Evolutionary conservation across 2,888 invertebrate species (phyloP), one percentile per base, ranked within the genome.

Genomic region (Ichneumon xanthorius): DNA sequence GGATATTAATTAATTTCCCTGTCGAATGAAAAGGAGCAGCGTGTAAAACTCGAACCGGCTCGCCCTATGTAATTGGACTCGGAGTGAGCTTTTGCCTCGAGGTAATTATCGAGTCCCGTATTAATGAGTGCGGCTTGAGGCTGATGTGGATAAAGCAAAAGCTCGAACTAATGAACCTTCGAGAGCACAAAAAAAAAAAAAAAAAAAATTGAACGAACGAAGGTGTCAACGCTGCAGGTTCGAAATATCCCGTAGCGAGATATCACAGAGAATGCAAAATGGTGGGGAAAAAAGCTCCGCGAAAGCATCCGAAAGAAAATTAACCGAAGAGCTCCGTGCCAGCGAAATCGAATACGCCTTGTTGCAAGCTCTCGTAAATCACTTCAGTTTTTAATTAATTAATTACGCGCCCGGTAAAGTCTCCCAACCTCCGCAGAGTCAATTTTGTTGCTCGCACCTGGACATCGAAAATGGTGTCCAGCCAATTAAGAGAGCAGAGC

Each of bases 51-150:
- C 50, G 30, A 53, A 71, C 16, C 7, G 71, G 14, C 14, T 53
- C 33, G 53, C n/a, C 19, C 26, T 3, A 14, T 26, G n/a, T 55
- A 71, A 71, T 71, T 71, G 53, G 53, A 53, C 53, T 30, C n/a
- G 19, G 9, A 37, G 50, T 26, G 33, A 50, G 53, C 30, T 50
- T 26, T 22, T 30, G 19, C 68, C 22, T 9, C 37, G 30, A 14
- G 7, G 26, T 71, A 71, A 71, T 71, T 71, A 26, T 50, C 9
- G 53, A 53, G 26, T n/a, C 26, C 19, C 26, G 53, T 6, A 19
- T 16, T 30, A 71, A 50, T 71, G 53, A 71, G 71, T 16, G 33
- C 33, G 7, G 53, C 71, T 71, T 53, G 71, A 9, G 53, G 33
- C 19, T 71, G 53, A 30, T 33, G 30, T 16, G 11, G 26, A 33